Conservation (phyloP, 2,797 vertebrate genomes). For the Myripristis jacobus region DNA sequence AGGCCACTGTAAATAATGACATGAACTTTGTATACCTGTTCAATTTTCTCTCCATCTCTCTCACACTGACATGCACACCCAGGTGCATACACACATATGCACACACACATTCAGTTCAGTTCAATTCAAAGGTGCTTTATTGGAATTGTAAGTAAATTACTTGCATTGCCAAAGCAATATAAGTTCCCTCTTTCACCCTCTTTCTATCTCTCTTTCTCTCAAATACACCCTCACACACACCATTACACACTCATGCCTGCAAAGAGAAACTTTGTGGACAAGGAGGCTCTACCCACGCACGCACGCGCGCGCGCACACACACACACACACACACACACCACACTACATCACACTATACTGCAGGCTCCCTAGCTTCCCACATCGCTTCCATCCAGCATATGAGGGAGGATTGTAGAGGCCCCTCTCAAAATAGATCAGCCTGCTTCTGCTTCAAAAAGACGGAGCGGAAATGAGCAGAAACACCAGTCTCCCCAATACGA, state of each 20-base stretch:
- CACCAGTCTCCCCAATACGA: constrained; percentile 48
- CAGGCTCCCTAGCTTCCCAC: constrained; percentile 17
- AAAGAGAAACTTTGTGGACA: constrained; percentile 13
- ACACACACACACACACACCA: constrained; percentile 4
- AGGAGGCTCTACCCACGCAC: constrained; percentile 27
- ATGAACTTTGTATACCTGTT: too few species aligned
- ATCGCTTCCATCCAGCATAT: constrained; percentile 47
- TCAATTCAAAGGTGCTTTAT: too few species aligned
- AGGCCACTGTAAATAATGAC: too few species aligned
- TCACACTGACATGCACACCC: neutral
- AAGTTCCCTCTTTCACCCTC: constrained; percentile 8
- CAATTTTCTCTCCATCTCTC: neutral
- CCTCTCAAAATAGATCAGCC: constrained; percentile 61
- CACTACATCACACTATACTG: constrained; percentile 15
- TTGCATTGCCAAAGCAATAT: too few species aligned
- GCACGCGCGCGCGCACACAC: too few species aligned
- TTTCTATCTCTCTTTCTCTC: neutral
- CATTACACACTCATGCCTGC: constrained; percentile 2
- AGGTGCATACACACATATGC: constrained; percentile 6
- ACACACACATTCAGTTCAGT: neutral
- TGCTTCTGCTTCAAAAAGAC: constrained; percentile 55
- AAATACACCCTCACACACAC: neutral
- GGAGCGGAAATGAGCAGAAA: constrained; percentile 57
- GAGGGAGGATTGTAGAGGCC: constrained; percentile 46
- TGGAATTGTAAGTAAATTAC: too few species aligned